Conservation (phyloP, 2,797 vertebrate genomes). For the Channallabes apus region DNA sequence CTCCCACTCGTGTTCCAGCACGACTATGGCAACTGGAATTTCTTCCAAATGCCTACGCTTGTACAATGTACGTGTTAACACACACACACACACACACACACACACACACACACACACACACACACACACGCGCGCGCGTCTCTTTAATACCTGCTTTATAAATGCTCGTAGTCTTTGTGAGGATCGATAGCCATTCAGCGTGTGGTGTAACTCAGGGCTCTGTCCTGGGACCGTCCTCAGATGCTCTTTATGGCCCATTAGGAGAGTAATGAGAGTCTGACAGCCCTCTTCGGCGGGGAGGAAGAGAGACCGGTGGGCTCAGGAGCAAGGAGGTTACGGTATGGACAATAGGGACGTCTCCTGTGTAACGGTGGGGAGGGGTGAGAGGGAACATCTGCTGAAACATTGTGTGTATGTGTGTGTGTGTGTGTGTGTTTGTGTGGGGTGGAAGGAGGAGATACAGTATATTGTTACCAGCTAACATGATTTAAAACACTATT, state of each 20-base stretch:
- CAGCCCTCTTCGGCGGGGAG: not conserved
- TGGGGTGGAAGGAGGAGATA: too few species aligned
- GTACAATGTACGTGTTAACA: not conserved
- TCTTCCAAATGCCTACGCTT: not conserved
- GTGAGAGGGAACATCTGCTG: not conserved
- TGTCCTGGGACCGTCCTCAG: constrained; percentile 19
- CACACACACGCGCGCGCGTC: not conserved
- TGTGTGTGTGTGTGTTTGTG: too few species aligned
- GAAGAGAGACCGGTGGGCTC: constrained; percentile 2
- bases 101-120: not conserved
- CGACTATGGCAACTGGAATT: not conserved
- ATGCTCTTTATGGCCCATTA: constrained; percentile 41
- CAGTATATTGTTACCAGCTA: constrained; percentile 7
- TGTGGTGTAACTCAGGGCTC: constrained; percentile 3
- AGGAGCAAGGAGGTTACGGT: not conserved
- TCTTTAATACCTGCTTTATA: not conserved
- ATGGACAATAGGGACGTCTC: not conserved
- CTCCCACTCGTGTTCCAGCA: not conserved
- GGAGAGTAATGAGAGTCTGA: constrained; percentile 36
- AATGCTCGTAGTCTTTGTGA: not conserved
- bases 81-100: not conserved
- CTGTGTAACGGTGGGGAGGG: not conserved
- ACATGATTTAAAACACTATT: not conserved
- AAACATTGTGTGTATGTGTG: constrained; percentile 14
- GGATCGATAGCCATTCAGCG: constrained; percentile 6